Conservation (phyloP, 2,113 vertebrate genomes). For the Pedionomus torquatus region DNA sequence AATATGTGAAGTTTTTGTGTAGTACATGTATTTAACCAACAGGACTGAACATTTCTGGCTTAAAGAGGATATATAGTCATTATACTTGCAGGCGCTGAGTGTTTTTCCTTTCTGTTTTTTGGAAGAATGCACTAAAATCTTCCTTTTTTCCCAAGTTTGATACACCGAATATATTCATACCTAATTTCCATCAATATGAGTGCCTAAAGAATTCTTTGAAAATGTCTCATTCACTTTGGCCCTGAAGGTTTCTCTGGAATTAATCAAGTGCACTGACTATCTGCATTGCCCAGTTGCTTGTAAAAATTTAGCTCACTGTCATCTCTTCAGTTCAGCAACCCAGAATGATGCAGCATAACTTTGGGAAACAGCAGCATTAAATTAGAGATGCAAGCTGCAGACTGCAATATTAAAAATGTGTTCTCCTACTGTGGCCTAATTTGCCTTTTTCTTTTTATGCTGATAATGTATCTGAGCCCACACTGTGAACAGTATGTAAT, state of each 20-base stretch:
- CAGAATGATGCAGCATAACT: conserved; percentile 17
- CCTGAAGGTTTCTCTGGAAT: neutral
- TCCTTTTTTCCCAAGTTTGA: neutral
- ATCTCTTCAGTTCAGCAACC: neutral
- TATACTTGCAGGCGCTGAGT: neutral
- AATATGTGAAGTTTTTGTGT: neutral
- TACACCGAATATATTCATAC: neutral
- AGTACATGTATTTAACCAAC: neutral
- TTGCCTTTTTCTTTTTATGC: conserved; percentile 68
- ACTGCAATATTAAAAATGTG: conserved; percentile 60
- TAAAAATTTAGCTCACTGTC: neutral
- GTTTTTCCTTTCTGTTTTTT: neutral
- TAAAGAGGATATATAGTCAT: neutral
- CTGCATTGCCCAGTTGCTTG: neutral
- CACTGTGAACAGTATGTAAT: conserved; percentile 53
- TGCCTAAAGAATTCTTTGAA: neutral
- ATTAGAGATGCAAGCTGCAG: conserved; percentile 53
- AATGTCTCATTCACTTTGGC: neutral
- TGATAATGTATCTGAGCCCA: conserved; percentile 61
- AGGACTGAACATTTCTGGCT: neutral
- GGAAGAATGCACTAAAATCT: neutral
- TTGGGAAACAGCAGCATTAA: conserved; percentile 38
- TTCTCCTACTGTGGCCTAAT: conserved; percentile 69
- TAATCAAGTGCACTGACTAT: neutral
- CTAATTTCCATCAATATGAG: neutral